Conservation (phyloP, 2,888 invertebrate species). For the Micoletzkya japonica region DNA sequence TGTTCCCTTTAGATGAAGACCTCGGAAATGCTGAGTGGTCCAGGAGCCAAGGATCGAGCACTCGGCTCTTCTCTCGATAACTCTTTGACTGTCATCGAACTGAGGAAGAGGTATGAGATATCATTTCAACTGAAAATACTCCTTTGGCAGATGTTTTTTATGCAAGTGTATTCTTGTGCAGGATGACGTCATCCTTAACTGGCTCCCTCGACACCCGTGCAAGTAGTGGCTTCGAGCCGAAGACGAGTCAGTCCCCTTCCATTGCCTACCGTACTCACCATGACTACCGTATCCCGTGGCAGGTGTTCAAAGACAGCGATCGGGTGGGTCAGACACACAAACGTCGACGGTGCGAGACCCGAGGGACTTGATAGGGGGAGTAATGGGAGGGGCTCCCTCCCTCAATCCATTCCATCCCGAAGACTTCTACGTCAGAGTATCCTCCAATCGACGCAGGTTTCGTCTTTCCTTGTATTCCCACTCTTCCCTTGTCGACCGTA, state of each 20-base stretch:
- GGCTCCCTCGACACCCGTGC: constrained; percentile 7
- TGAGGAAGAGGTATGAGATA: not conserved
- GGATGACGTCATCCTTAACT: not conserved
- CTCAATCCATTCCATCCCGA: constrained; percentile 97
- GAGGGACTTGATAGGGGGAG: not conserved
- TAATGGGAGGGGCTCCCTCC: not conserved
- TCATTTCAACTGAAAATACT: too few relatives aligned
- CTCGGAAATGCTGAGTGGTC: too few relatives aligned
- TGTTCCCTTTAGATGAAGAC: too few relatives aligned
- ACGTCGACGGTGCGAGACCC: not conserved
- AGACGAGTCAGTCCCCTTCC: not conserved
- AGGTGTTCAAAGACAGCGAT: constrained; percentile 1
- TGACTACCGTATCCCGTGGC: not conserved
- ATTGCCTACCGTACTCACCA: not conserved
- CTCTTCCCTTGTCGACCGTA: too few relatives aligned
- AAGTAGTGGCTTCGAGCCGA: constrained; percentile 13
- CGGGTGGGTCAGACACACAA: not conserved
- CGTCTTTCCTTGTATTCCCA: too few relatives aligned
- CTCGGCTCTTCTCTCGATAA: constrained; percentile 27
- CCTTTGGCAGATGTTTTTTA: too few relatives aligned
- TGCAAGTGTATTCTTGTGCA: too few relatives aligned
- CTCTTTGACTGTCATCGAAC: not conserved
- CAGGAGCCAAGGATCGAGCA: constrained; percentile 23
- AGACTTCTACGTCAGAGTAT: constrained; percentile 73
- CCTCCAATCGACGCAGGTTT: constrained; percentile 67